Evolutionary conservation across 2,113 vertebrate genomes (phyloP).

Genomic region (Eonycteris spelaea): DNA sequence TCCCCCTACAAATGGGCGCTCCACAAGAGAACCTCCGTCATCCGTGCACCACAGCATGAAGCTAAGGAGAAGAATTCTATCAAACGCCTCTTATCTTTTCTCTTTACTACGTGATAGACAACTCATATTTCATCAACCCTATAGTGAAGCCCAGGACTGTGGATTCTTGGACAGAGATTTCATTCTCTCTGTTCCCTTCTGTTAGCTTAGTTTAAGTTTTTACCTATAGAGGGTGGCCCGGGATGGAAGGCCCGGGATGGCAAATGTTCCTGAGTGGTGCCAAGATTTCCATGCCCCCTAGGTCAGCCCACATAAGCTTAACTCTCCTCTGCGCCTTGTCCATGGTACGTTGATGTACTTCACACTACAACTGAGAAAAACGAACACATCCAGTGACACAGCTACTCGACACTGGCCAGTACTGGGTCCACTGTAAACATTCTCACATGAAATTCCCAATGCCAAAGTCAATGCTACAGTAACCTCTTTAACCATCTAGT

Average conservation of each 20-base stretch:
- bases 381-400: not conserved
- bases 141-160: not conserved
- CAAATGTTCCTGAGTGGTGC: conserved; percentile 84
- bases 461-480: not conserved
- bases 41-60: not conserved
- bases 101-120: not conserved
- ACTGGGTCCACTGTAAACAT: too few relatives aligned
- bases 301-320: conserved; percentile 74
- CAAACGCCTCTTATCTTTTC: not conserved
- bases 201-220: not conserved
- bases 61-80: not conserved
- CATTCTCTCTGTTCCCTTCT: not conserved
- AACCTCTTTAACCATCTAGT: not conserved
- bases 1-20: rapidly evolving
- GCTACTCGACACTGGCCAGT: rapidly evolving
- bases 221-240: conserved; percentile 85
- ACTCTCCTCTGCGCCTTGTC: conserved; percentile 81
- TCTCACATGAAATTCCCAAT: not conserved
- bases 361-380: conserved; percentile 83
- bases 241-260: conserved; percentile 71
- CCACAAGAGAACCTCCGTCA: not conserved
- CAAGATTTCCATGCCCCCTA: conserved; percentile 89
- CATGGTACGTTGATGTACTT: conserved; percentile 86
- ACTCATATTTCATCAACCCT: not conserved
- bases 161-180: not conserved